Evolutionary conservation across 2,888 invertebrate genomes (phyloP).

Genomic region (Clivina fossor): DNA sequence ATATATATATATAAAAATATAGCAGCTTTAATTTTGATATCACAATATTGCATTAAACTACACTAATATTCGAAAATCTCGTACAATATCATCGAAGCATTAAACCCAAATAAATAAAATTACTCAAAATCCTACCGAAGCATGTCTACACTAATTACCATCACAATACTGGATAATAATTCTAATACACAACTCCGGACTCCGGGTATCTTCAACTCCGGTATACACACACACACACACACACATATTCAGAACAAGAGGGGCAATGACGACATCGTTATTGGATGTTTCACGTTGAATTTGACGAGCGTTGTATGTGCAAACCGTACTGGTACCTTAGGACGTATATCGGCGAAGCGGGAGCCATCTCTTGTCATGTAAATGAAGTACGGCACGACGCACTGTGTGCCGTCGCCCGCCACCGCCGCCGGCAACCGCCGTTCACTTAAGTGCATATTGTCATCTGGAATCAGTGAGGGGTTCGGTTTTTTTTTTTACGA

Average conservation of each 20-base stretch:
- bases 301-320: slow-evolving; percentile 47
- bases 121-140: slow-evolving; percentile 29
- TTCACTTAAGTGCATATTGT: slow-evolving; percentile 47
- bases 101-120: slow-evolving; percentile 14
- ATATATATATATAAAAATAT: too few species aligned
- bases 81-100: too few species aligned
- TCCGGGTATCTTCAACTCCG: too few species aligned
- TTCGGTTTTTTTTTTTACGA: too few species aligned
- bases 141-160: slow-evolving; percentile 43
- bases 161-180: slow-evolving; percentile 44
- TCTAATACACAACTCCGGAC: slow-evolving; percentile 43
- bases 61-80: background rate
- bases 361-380: slow-evolving; percentile 57
- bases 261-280: slow-evolving; percentile 35
- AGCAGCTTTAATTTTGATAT: background rate
- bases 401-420: slow-evolving; percentile 54
- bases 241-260: background rate
- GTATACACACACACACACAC: background rate
- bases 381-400: slow-evolving; percentile 61
- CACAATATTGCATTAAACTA: background rate
- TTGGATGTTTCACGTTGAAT: slow-evolving; percentile 51
- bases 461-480: slow-evolving; percentile 33
- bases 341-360: too few species aligned
- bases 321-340: too few species aligned
- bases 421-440: slow-evolving; percentile 47